Conservation (phyloP, 2,113 vertebrate species). For the Malaclemys terrapin region DNA sequence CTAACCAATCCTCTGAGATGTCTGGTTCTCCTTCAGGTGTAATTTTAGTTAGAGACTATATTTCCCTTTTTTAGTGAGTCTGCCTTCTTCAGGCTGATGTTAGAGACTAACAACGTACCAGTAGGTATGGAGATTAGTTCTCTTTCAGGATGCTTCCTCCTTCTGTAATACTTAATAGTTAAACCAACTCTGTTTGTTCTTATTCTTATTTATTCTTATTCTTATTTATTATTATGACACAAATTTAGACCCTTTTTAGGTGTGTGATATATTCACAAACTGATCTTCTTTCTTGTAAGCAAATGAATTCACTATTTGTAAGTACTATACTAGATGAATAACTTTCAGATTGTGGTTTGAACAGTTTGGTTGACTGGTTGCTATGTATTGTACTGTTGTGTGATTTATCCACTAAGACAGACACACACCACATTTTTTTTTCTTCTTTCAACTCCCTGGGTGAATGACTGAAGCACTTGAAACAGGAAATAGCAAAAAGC, state of each 20-base stretch:
- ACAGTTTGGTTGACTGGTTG: neutral
- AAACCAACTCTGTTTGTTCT: neutral
- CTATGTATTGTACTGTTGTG: neutral
- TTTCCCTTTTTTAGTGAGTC: neutral
- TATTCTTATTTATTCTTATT: neutral
- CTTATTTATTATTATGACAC: neutral
- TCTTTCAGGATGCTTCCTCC: neutral
- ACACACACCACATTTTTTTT: neutral
- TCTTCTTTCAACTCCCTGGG: neutral
- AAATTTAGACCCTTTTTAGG: neutral
- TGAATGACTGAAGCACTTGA: neutral
- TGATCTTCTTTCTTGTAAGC: neutral
- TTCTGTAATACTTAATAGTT: neutral
- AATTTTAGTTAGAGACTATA: neutral
- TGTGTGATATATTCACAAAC: neutral
- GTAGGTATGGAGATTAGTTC: neutral
- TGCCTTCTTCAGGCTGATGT: neutral
- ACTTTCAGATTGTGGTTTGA: neutral
- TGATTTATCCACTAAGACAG: neutral
- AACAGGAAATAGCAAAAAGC: neutral
- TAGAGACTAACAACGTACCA: neutral
- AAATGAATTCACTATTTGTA: neutral
- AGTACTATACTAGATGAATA: neutral
- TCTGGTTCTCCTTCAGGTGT: neutral
- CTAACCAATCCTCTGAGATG: neutral